Evolutionary conservation across 2,113 vertebrate species (phyloP), one percentile per base, ranked within the genome.

Genomic region (Neopipo cinnamomea): DNA sequence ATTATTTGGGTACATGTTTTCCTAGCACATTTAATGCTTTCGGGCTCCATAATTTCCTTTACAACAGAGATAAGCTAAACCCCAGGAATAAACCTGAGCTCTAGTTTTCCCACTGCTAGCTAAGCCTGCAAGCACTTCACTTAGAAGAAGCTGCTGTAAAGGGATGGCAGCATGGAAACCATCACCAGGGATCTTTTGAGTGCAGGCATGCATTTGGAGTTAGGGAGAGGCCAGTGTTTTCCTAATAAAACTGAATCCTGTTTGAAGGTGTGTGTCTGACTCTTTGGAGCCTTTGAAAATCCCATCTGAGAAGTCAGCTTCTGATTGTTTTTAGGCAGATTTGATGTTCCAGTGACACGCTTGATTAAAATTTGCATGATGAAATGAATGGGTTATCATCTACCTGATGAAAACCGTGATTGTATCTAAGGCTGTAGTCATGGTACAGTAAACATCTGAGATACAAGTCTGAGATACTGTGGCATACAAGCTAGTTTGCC

Each of bases 1-100:
- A 77, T 93, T 92, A 84, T 83, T 93, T 93, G 65, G 27, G 53
- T 85, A 49, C 49, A 20, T 58, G 67, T 71, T 94, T 95, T 93
- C 67, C 61, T 88, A 66, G 39, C 44, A 63, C 14, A 5, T 56
- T 59, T 59, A 76, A 81, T 18, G 11, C 33, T 70, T 73, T 39
- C 23, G 19, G 35, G 55, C 63, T 62, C 63, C 31, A 41, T 42
- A 10, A 20, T 76, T 83, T 70, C 55, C 63, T 49, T 62, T 28
- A 11, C 47, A 62, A 11, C 0, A 19, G 35, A 83, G 71, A 76
- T 76, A 83, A 83, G 47, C 71, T 47, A 12, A 76, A 47, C 3
- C n/a, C n/a, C 41, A 70, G 55, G 62, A 68, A 62, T 13, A 8
- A 35, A 70, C n/a, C 63, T 80, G 13, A 50, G 39, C 23, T 87